A percentile compares a stretch with the other conserved stretches of the same genome.
These are phyloP conservation scores for Boloria selene DNA, from an alignment of 2,888 invertebrate species.

Conservation along the genomic window DNA sequence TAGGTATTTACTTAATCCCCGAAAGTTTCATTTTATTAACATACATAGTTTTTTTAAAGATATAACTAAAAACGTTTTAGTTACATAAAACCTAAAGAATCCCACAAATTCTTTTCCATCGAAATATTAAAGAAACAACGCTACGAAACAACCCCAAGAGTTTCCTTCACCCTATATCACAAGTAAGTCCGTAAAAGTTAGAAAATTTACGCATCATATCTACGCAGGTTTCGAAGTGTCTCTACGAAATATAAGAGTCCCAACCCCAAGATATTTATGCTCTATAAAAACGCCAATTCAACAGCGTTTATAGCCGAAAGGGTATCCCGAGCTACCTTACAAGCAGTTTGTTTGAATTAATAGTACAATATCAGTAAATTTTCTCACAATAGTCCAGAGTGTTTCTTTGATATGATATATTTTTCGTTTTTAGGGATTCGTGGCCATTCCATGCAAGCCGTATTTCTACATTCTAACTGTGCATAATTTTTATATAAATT, in stretches of 20 bases:
- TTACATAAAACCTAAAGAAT: not conserved
- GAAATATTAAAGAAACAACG: conserved; percentile 3
- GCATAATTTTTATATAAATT: too few species aligned
- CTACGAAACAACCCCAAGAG: conserved; percentile 8
- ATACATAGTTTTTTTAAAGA: too few species aligned
- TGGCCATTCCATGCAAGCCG: not conserved
- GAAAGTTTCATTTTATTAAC: too few species aligned
- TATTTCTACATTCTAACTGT: not conserved
- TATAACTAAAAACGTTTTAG: too few species aligned
- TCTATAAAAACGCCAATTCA: conserved; percentile 45
- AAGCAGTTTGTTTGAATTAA: conserved; percentile 44
- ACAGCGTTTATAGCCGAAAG: conserved; percentile 43
- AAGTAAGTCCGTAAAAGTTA: conserved; percentile 9
- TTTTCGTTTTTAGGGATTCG: conserved; percentile 2
- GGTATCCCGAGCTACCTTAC: conserved; percentile 42
- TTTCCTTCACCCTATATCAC: conserved; percentile 1
- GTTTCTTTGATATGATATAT: conserved; percentile 20
- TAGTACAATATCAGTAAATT: conserved; percentile 41
- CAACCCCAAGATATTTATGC: conserved; percentile 43
- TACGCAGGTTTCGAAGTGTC: conserved; percentile 31
- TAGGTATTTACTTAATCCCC: too few species aligned
- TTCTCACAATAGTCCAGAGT: conserved; percentile 27
- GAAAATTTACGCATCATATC: conserved; percentile 23
- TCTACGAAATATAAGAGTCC: conserved; percentile 40
- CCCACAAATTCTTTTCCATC: not conserved